phyloP scores from a whole-genome alignment of 2,888 invertebrate species.

The Bugulina stolonifera region DNA sequence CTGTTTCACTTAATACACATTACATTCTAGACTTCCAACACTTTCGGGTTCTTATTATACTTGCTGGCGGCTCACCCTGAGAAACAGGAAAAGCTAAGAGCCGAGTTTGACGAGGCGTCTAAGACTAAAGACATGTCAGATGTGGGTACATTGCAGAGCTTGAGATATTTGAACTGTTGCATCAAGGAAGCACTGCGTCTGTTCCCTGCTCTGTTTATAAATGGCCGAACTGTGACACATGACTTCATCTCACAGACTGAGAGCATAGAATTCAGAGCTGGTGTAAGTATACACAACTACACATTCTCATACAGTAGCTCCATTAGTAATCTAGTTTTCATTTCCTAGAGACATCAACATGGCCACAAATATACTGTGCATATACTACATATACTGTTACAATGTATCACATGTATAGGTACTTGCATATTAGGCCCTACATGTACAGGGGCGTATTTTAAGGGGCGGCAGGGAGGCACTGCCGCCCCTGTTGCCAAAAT shows the following conservation, averaged over 20 bases:
- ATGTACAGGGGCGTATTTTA: no score
- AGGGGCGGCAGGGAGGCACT: no score
- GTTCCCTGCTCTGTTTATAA: neutral
- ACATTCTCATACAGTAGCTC: no score
- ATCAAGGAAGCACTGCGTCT: constrained; percentile 69
- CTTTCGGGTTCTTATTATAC: constrained; percentile 74
- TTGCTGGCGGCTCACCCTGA: constrained; percentile 62
- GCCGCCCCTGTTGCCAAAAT: no score
- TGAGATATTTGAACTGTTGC: constrained; percentile 61
- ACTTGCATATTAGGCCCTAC: no score
- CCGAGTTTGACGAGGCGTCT: constrained; percentile 52
- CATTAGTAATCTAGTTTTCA: no score
- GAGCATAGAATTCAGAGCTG: constrained; percentile 4
- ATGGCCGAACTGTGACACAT: neutral
- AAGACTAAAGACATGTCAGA: constrained; percentile 37
- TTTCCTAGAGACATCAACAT: no score
- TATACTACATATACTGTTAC: no score
- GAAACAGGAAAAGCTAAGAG: constrained; percentile 59
- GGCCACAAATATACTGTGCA: no score
- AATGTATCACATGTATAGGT: no score
- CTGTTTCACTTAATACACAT: no score
- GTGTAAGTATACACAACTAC: neutral
- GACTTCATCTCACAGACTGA: neutral
- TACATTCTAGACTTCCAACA: constrained; percentile 69
- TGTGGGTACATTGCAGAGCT: constrained; percentile 35